Conservation (phyloP, 2,888 invertebrate species). For the Apamea epomidion region DNA sequence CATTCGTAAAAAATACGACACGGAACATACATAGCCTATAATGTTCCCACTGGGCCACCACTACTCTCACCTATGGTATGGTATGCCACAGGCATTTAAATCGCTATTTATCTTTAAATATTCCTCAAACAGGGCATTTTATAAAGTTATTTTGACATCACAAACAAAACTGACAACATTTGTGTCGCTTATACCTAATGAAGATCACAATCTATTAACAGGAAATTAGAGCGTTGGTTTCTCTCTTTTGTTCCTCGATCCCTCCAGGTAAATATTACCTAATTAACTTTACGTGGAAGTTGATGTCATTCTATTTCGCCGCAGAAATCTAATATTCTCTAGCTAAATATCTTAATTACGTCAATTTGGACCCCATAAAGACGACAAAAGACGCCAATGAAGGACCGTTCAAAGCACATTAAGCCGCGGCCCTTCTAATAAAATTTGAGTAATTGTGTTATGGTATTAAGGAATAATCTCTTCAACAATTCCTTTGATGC, state of each 20-base stretch:
- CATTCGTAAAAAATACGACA: too few species aligned
- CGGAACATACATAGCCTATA: not conserved
- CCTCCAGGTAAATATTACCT: constrained; percentile 36
- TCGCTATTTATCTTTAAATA: not conserved
- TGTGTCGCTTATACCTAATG: not conserved
- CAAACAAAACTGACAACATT: not conserved
- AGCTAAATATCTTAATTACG: constrained; percentile 67
- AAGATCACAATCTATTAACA: not conserved
- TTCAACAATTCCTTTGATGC: constrained; percentile 56
- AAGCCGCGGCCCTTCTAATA: constrained; percentile 60
- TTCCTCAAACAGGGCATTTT: not conserved
- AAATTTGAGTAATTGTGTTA: constrained; percentile 69
- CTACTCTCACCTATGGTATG: not conserved
- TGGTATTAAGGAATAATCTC: constrained; percentile 62
- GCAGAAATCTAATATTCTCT: constrained; percentile 63
- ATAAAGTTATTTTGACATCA: not conserved
- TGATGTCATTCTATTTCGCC: constrained; percentile 60
- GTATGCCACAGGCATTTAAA: not conserved
- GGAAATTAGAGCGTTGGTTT: not conserved
- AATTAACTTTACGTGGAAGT: constrained; percentile 58
- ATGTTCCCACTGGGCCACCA: not conserved
- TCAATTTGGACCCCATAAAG: constrained; percentile 66
- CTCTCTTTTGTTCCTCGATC: constrained; percentile 15
- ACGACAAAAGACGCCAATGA: constrained; percentile 67
- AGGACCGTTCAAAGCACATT: constrained; percentile 65